These are phyloP conservation scores for Megathymus violae DNA, from an alignment of 1,140 invertebrate species.

Conservation along the genomic window DNA sequence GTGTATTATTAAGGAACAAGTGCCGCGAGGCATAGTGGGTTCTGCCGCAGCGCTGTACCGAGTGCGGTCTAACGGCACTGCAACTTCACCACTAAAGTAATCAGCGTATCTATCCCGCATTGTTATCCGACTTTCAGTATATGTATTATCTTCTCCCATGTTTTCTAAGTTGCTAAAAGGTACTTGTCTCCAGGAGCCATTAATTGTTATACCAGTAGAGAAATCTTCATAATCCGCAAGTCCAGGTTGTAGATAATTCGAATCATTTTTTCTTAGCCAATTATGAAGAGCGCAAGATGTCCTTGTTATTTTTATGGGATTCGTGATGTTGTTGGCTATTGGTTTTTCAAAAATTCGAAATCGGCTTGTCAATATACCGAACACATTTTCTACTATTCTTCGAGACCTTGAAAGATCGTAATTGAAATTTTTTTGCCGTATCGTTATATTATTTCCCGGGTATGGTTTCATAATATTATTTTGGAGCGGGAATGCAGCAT, in stretches of 20 bases:
- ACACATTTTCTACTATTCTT: slow-evolving; percentile 19
- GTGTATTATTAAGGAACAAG: too few relatives aligned
- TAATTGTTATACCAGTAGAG: slow-evolving; percentile 20
- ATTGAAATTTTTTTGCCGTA: slow-evolving; percentile 4
- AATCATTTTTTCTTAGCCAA: neutral
- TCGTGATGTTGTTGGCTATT: slow-evolving; percentile 2
- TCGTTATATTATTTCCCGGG: neutral
- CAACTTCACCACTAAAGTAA: neutral
- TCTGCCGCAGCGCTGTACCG: neutral
- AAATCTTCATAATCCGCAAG: slow-evolving; percentile 16
- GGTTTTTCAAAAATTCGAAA: slow-evolving; percentile 9
- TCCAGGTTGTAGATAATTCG: slow-evolving; percentile 19
- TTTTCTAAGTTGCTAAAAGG: neutral
- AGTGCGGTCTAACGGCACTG: neutral
- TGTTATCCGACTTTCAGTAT: slow-evolving; percentile 6
- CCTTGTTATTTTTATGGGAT: slow-evolving; percentile 13
- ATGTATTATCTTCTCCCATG: neutral
- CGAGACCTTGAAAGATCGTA: neutral
- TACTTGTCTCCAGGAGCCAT: slow-evolving; percentile 2
- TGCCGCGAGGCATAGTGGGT: slow-evolving; percentile 1
- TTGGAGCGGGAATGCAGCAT: slow-evolving; percentile 1
- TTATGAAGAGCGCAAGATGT: neutral
- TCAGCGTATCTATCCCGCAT: slow-evolving; percentile 12
- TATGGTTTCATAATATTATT: slow-evolving; percentile 8
- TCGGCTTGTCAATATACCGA: slow-evolving; percentile 14